A percentile compares a stretch with the other conserved stretches of the same genome.
Conservation (phyloP, 1,140 invertebrate species). For the Frieseomelitta varia region DNA sequence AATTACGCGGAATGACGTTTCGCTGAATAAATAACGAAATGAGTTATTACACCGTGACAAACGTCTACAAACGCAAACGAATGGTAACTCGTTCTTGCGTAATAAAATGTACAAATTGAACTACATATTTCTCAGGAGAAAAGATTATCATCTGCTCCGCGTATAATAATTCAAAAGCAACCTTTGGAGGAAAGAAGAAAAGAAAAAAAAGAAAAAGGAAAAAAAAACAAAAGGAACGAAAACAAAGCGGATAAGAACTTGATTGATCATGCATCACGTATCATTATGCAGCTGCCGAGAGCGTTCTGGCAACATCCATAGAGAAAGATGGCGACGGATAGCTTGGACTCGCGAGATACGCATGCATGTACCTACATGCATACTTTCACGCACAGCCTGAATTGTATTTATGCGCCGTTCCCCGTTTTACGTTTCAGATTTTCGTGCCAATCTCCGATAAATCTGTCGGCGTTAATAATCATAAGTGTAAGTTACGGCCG, state of each 20-base stretch:
- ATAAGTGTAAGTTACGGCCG: slow-evolving; percentile 77
- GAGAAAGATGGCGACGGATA: not conserved
- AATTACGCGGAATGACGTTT: slow-evolving; percentile 41
- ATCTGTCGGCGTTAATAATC: slow-evolving; percentile 79
- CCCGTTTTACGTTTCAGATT: slow-evolving; percentile 72
- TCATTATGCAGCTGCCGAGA: not conserved
- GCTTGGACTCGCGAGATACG: not conserved
- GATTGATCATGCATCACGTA: not conserved
- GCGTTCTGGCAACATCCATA: not conserved
- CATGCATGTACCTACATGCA: too few species aligned
- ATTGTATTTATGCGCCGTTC: slow-evolving; percentile 74
- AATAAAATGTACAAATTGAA: too few species aligned
- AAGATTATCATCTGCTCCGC: too few species aligned
- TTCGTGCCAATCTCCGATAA: slow-evolving; percentile 76
- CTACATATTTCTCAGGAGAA: too few species aligned
- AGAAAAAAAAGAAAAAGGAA: too few species aligned
- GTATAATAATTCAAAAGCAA: too few species aligned
- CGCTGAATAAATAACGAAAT: not conserved
- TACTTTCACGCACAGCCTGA: slow-evolving; percentile 48
- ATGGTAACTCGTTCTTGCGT: too few species aligned
- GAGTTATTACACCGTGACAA: not conserved
- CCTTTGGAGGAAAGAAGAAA: too few species aligned
- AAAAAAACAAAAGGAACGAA: not conserved
- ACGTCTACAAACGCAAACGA: too few species aligned
- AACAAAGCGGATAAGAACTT: not conserved